These are phyloP conservation scores for Aspidiotus destructor DNA, from an alignment of 2,888 invertebrate genomes.

Conservation along the genomic window DNA sequence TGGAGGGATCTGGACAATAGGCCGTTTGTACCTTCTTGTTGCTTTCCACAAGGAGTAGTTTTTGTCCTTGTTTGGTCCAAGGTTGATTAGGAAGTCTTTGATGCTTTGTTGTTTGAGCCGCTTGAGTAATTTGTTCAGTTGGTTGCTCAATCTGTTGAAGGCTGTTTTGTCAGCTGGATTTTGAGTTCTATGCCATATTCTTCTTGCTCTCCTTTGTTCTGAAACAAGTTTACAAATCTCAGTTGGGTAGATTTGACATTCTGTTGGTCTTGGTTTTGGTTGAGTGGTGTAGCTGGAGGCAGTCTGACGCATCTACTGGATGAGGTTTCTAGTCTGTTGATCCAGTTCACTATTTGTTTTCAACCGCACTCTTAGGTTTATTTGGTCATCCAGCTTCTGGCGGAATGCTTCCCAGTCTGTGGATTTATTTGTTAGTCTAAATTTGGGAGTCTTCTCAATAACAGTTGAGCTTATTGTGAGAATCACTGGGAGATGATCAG, in stretches of 20 bases:
- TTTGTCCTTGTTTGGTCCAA: too few relatives aligned
- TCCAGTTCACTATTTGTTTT: not conserved
- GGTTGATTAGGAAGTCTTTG: too few relatives aligned
- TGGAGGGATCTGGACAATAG: too few relatives aligned
- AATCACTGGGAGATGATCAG: not conserved
- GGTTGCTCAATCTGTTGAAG: too few relatives aligned
- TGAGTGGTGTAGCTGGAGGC: not conserved
- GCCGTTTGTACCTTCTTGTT: too few relatives aligned
- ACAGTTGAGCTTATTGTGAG: not conserved
- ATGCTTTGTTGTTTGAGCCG: too few relatives aligned
- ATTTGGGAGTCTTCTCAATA: not conserved
- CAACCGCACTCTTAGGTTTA: not conserved
- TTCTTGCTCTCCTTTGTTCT: not conserved
- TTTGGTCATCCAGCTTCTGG: not conserved
- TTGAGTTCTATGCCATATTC: not conserved
- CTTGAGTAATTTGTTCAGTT: too few relatives aligned
- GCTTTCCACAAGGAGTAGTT: too few relatives aligned
- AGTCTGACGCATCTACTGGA: not conserved
- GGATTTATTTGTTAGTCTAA: not conserved
- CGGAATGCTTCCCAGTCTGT: not conserved
- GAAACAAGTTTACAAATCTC: not conserved
- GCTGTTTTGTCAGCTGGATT: not conserved
- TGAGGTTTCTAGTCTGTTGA: not conserved
- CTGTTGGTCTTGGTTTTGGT: not conserved
- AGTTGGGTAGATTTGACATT: not conserved